Evolutionary conservation across 2,888 invertebrate genomes (phyloP).

Genomic region (Epirrita christyi): DNA sequence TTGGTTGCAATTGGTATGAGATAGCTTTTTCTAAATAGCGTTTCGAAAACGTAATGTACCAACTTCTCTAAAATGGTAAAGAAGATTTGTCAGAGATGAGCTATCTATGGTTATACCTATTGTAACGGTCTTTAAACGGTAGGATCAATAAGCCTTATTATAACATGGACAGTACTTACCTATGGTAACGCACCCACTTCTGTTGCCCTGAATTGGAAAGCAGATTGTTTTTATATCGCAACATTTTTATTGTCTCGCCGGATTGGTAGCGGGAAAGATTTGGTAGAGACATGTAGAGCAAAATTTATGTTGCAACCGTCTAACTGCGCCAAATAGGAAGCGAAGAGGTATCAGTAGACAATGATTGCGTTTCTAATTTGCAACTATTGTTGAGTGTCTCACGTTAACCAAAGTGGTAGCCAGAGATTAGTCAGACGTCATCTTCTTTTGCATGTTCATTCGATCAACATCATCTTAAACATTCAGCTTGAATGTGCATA

Average conservation of each 20-base stretch:
- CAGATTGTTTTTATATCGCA: slow-evolving; percentile 16
- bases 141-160: slow-evolving; percentile 1
- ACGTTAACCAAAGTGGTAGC: background rate
- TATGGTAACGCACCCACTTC: slow-evolving; percentile 14
- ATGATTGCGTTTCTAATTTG: too few species aligned
- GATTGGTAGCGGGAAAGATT: slow-evolving; percentile 9
- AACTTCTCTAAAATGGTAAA: background rate
- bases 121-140: background rate
- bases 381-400: background rate
- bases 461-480: background rate
- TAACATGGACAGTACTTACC: background rate
- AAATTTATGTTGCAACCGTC: background rate
- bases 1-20: too few species aligned
- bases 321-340: too few species aligned
- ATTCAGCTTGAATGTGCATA: background rate
- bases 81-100: slow-evolving; percentile 9
- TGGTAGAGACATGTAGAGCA: slow-evolving; percentile 1
- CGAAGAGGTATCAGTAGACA: background rate
- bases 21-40: too few species aligned
- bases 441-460: background rate
- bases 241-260: slow-evolving; percentile 19
- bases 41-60: too few species aligned
- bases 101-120: background rate
- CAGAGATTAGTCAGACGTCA: background rate
- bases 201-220: slow-evolving; percentile 12